phyloP scores from a whole-genome alignment of 2,113 vertebrate species.

The Ovis canadensis region DNA sequence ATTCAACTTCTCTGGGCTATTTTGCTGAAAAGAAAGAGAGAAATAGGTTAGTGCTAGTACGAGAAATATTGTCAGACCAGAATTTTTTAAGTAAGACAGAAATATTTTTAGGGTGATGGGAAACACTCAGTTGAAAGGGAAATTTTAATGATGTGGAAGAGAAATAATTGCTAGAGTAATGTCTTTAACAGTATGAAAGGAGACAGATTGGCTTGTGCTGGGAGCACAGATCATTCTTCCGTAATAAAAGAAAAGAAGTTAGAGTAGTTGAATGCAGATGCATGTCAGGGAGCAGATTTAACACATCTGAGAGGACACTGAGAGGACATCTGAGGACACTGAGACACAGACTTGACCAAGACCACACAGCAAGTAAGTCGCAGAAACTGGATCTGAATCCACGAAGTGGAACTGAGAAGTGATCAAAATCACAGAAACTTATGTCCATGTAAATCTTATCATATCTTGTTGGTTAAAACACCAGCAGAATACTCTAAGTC shows the following conservation, averaged over 20 bases:
- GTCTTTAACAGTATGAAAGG: not conserved
- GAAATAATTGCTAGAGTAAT: not conserved
- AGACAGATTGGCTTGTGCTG: not conserved
- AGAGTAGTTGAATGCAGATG: not conserved
- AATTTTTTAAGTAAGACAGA: not conserved
- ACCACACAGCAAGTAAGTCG: not conserved
- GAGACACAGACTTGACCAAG: not conserved
- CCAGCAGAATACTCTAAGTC: not conserved
- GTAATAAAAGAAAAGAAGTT: not conserved
- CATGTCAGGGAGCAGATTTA: not conserved
- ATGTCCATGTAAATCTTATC: not conserved
- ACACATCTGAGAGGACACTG: not conserved
- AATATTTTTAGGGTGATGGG: not conserved
- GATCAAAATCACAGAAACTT: not conserved
- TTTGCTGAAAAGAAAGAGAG: not conserved
- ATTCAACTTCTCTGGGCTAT: not conserved
- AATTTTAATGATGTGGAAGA: not conserved
- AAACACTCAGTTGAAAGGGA: slow-evolving; percentile 25
- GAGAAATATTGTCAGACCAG: not conserved
- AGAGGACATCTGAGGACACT: not conserved
- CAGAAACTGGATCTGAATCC: slow-evolving; percentile 8
- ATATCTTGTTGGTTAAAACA: not conserved
- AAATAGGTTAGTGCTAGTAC: not conserved
- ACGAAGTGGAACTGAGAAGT: not conserved
- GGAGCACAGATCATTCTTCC: not conserved